phyloP scores from a whole-genome alignment of 2,113 vertebrate genomes.

The Ranitomeya variabilis region DNA sequence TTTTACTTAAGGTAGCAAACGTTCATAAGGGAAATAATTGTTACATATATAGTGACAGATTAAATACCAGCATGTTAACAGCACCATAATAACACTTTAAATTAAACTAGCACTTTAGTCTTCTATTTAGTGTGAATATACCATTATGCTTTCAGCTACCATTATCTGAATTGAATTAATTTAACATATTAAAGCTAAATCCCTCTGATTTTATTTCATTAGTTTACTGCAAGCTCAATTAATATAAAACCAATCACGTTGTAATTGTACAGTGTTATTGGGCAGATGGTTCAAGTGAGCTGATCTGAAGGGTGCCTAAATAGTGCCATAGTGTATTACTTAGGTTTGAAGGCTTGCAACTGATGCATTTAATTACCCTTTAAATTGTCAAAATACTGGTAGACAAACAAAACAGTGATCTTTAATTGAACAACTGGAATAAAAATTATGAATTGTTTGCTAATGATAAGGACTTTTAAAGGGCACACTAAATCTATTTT shows the following conservation, averaged over 20 bases:
- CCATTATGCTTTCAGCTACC: constrained; percentile 11
- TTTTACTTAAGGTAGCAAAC: no score
- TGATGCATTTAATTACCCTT: constrained; percentile 36
- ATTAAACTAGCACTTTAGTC: constrained; percentile 1
- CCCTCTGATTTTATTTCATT: constrained; percentile 15
- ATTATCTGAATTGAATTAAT: constrained; percentile 41
- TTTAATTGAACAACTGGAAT: background rate
- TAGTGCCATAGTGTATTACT: background rate
- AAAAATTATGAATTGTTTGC: background rate
- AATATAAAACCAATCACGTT: constrained; percentile 44
- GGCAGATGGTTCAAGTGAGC: constrained; percentile 6
- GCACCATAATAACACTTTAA: background rate
- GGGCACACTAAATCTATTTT: no score
- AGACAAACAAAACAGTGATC: constrained; percentile 7
- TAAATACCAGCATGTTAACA: background rate
- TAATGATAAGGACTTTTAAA: background rate
- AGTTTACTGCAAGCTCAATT: constrained; percentile 47
- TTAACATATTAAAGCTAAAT: constrained; percentile 29
- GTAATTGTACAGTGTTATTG: constrained; percentile 39
- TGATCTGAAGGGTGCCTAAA: constrained; percentile 15
- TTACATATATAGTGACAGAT: background rate
- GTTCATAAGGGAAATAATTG: background rate
- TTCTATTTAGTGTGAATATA: background rate
- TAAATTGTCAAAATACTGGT: constrained; percentile 20
- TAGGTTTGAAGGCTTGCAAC: constrained; percentile 1